These are phyloP conservation scores for Abrostola tripartita DNA, from an alignment of 2,888 invertebrate genomes.

Conservation along the genomic window DNA sequence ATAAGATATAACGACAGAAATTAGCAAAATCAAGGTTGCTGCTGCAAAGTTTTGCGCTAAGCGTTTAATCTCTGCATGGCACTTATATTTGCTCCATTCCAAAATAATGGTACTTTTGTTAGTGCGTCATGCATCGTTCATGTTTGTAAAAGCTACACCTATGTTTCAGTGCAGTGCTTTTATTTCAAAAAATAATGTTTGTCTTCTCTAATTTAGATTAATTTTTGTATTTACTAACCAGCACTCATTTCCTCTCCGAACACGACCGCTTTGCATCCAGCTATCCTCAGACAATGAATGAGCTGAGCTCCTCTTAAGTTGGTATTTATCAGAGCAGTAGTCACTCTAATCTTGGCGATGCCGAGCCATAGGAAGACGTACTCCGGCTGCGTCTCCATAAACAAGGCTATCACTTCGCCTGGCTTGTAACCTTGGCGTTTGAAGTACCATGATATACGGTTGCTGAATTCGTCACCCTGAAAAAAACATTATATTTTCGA, in stretches of 20 bases:
- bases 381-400: slow-evolving; percentile 97
- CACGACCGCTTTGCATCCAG: slow-evolving; percentile 93
- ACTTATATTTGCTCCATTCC: no score
- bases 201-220: no score
- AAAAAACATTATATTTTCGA: slow-evolving; percentile 11
- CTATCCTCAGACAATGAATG: slow-evolving; percentile 93
- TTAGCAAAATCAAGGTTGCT: no score
- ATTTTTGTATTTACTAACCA: no score
- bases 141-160: no score
- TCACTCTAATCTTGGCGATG: slow-evolving; percentile 93
- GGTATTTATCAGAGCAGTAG: slow-evolving; percentile 96
- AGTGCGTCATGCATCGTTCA: no score
- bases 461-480: slow-evolving; percentile 89
- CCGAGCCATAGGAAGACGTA: slow-evolving; percentile 97
- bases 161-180: no score
- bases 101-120: no score
- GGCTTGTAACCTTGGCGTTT: slow-evolving; percentile 85
- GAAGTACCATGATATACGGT: slow-evolving; percentile 88
- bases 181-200: no score
- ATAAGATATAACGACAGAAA: no score
- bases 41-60: no score
- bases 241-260: slow-evolving; percentile 90
- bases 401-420: slow-evolving; percentile 95
- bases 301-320: slow-evolving; percentile 94
- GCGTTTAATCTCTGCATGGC: no score